Base-by-base conservation (phyloP, 2,888 invertebrate species). In the Horisme vitalbata region DNA sequence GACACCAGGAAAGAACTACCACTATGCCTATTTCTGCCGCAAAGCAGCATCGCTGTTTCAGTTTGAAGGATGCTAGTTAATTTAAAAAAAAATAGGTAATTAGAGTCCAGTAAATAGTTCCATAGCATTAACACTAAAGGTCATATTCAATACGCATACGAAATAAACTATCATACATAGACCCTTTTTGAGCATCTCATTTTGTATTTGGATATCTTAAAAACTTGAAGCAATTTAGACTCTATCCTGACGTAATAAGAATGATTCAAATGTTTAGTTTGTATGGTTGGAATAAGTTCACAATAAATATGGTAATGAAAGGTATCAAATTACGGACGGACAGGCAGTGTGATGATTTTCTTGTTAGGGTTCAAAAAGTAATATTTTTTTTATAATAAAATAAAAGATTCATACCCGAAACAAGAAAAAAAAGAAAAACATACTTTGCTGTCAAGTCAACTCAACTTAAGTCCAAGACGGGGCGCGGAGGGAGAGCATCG, bases 251-350 rank as follows among this genome's bases (percentile, higher is more conserved):
- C 3, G 24, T 7, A 21, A 18, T 31, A 41, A 37, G 36, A 13
- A 24, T 13, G 12, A 30, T 30, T 24, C 5, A 8, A 28, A 39
- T 34, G 9, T 6, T 12, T 30, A 21, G 9, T 26, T 15, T 18
- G 12, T 31, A 26, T 46, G 15, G 65, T 64, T 39, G 57, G 44
- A 56, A 35, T 55, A 59, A 64, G 64, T 75, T 66, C 61, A 82
- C 79, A 83, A 87, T 86, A 85, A 84, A 84, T 85, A 87, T 87
- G 86, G 84, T 86, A 87, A 86, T 87, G 85, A 82, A 83, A 85
- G 83, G 85, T 86, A 85, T 86, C 85, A 87, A 85, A 86, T 85
- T 84, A 85, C 81, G 73, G 75, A 75, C 54, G 65, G 75, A 71
- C 72, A 62, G 73, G 71, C 75, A 55, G 82, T 68, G 78, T 59